Evolutionary conservation across 2,797 vertebrate genomes (phyloP).

Genomic region (Thalassophryne amazonica): DNA sequence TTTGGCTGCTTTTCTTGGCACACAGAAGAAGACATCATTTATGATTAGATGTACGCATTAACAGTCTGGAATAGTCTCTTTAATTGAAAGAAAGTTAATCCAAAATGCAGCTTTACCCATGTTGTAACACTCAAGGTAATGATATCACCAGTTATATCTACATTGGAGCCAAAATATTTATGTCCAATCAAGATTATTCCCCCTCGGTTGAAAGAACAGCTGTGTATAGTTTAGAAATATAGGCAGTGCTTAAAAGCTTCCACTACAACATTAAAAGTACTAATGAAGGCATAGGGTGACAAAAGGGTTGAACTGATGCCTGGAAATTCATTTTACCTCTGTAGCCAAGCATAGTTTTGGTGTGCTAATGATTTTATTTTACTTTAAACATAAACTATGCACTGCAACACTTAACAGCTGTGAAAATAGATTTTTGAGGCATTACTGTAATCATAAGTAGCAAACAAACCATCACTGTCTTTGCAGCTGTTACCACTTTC

Average conservation of each 20-base stretch:
- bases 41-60: background rate
- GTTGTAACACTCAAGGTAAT: background rate
- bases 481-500: background rate
- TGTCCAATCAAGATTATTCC: background rate
- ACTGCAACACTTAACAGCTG: background rate
- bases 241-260: background rate
- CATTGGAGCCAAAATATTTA: background rate
- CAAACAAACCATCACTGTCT: background rate
- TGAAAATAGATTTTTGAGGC: background rate
- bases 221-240: background rate
- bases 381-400: background rate
- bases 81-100: background rate
- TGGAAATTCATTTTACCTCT: conserved; percentile 3
- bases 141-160: background rate
- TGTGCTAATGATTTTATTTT: background rate
- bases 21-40: too few species aligned
- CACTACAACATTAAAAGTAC: background rate
- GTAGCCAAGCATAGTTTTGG: background rate
- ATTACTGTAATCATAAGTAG: background rate
- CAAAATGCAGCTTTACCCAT: background rate
- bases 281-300: background rate
- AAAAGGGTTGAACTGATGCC: background rate
- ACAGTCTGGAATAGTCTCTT: background rate
- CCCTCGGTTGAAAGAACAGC: background rate
- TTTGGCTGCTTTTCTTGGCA: too few species aligned